Conservation (phyloP, 2,888 invertebrate genomes). For the Nomada fucata region DNA sequence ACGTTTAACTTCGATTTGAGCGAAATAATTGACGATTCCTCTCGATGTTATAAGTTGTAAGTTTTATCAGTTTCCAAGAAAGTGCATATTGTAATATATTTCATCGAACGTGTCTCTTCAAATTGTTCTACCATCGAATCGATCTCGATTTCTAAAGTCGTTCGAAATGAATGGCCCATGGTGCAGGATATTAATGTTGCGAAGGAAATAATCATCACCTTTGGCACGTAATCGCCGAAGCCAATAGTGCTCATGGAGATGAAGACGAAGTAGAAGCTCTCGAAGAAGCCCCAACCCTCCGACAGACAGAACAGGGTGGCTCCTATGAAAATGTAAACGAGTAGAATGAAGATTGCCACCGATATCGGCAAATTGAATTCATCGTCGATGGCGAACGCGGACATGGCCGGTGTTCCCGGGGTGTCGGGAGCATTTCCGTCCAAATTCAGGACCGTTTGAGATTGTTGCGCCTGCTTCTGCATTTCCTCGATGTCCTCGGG, state of each 20-base stretch:
- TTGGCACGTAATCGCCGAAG: slow-evolving; percentile 96
- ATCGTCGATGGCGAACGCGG: slow-evolving; percentile 93
- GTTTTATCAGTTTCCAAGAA: no score
- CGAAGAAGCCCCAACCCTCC: slow-evolving; percentile 96
- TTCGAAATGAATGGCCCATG: slow-evolving; percentile 10
- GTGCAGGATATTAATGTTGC: neutral
- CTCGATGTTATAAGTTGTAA: no score
- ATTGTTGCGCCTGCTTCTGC: slow-evolving; percentile 75
- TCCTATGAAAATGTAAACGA: slow-evolving; percentile 94
- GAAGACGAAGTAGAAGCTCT: slow-evolving; percentile 98
- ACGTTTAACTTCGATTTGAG: no score
- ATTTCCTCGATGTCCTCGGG: slow-evolving; percentile 86
- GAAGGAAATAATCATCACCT: slow-evolving; percentile 83
- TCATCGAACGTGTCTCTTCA: slow-evolving; percentile 11
- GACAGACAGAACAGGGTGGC: slow-evolving; percentile 91
- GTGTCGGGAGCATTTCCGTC: slow-evolving; percentile 86
- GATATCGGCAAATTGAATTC: slow-evolving; percentile 97
- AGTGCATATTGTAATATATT: neutral
- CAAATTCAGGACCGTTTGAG: slow-evolving; percentile 76
- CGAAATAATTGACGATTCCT: neutral
- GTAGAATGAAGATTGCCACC: slow-evolving; percentile 92
- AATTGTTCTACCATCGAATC: neutral
- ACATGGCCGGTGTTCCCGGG: slow-evolving; percentile 91
- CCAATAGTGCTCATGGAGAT: slow-evolving; percentile 99
- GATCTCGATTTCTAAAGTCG: neutral